These are phyloP conservation scores for Drosophila chauvacae DNA, from an alignment of 1,140 invertebrate species.

Conservation along the genomic window DNA sequence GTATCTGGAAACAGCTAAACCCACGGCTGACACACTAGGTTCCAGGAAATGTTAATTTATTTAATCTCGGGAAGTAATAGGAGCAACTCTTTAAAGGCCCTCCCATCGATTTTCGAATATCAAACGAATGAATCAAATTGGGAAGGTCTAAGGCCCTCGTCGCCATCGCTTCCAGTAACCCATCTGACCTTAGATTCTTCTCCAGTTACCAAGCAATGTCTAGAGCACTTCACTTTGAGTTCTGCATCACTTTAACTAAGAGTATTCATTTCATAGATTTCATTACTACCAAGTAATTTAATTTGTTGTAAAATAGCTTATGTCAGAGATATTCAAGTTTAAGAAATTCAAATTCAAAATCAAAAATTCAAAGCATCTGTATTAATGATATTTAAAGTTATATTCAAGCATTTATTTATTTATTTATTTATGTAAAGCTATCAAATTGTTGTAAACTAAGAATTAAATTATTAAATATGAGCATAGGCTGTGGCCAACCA, in stretches of 20 bases:
- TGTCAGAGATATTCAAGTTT: no score
- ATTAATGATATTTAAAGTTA: background rate
- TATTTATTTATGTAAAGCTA: no score
- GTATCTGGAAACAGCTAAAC: conserved; percentile 14
- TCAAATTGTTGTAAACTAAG: no score
- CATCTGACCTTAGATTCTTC: conserved; percentile 48
- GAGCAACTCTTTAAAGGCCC: conserved; percentile 37
- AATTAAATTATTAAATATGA: no score
- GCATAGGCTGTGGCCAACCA: no score
- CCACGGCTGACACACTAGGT: conserved; percentile 33
- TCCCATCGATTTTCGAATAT: conserved; percentile 39
- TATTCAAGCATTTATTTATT: background rate
- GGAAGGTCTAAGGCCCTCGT: conserved; percentile 17
- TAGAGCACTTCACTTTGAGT: background rate
- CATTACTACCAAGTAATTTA: background rate
- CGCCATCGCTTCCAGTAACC: conserved; percentile 5
- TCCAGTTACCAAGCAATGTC: conserved; percentile 52
- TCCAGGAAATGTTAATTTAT: conserved; percentile 43
- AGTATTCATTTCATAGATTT: background rate
- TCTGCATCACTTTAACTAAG: background rate
- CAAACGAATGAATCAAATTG: conserved; percentile 54
- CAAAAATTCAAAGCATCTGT: no score
- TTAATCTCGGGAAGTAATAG: conserved; percentile 37
- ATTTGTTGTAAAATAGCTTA: no score
- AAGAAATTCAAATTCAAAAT: no score